phyloP scores from a whole-genome alignment of 2,888 invertebrate species.

The Cepaea hortensis region DNA sequence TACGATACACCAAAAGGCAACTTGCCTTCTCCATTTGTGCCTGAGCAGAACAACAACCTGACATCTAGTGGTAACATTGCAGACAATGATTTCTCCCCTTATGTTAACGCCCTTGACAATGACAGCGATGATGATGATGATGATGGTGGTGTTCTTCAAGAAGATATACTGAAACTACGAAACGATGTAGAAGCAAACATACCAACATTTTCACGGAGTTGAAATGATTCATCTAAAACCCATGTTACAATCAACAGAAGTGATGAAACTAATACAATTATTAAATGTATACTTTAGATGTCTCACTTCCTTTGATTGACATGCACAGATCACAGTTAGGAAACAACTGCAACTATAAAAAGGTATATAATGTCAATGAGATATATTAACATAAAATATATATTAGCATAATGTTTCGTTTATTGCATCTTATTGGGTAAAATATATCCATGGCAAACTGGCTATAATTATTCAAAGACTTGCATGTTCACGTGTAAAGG shows the following conservation, averaged over 20 bases:
- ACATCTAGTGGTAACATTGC: neutral
- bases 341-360: no score
- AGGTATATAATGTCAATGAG: no score
- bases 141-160: neutral
- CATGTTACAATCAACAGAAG: no score
- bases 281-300: neutral
- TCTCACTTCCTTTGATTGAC: no score
- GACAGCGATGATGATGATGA: constrained; percentile 22
- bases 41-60: neutral
- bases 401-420: no score
- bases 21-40: neutral
- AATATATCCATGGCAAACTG: no score
- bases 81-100: neutral
- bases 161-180: constrained; percentile 8
- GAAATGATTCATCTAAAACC: neutral
- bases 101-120: neutral
- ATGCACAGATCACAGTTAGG: no score
- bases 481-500: no score
- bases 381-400: no score
- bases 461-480: no score
- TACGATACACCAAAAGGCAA: neutral
- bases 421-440: no score
- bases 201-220: neutral
- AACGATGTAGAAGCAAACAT: constrained; percentile 7
- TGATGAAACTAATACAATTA: neutral